Base-by-base conservation (phyloP, 53 echinoderm and acorn worm genomes). In the Temnopleurus reevesii region DNA sequence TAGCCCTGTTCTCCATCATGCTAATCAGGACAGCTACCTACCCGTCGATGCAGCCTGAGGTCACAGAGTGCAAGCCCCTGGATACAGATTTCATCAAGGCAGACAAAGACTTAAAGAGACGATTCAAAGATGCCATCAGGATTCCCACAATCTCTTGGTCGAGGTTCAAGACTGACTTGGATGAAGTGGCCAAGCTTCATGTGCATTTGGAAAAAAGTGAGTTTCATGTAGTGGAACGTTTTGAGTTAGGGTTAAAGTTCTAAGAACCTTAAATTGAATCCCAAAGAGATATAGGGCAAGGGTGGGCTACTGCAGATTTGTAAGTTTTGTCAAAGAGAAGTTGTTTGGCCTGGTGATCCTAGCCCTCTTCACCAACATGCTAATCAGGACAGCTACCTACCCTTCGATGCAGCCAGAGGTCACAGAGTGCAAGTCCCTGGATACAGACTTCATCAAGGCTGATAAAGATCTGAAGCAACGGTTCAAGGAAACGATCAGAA, bases 401-500 rank as follows among this genome's bases (percentile, higher is more conserved):
- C 91, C 93, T 1, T 93, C 93, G 21, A 64, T 71, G 65, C 93
- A 93, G 45, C 93, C 93, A 66, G 58, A 76, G 57, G 93, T 93
- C 12, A 88, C 84, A 2, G 55, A 83, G 64, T 93, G 93, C 76
- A 89, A 60, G 19, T 83, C 93, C 19, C 55, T 89, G 17, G 93
- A 93, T 80, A 87, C 91, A 45, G 93, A 93, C 76, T 94, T 92
- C 65, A 92, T 92, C 55, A 59, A 91, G 55, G 86, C 89, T 4
- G 90, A 93, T 41, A 58, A 77, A 34, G 86, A 90, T 2, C 86
- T 95, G 64, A 93, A 65, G 10, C 65, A 35, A 33, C 88, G 91
- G 45, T 89, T 98, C 19, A 93, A 98, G 64, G 89, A 94, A 28
- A 95, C 94, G 12, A 83, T 98, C 15, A 84, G 66, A 17, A 91